Conservation (phyloP, 2,797 vertebrate species). For the Lerista edwardsae region DNA sequence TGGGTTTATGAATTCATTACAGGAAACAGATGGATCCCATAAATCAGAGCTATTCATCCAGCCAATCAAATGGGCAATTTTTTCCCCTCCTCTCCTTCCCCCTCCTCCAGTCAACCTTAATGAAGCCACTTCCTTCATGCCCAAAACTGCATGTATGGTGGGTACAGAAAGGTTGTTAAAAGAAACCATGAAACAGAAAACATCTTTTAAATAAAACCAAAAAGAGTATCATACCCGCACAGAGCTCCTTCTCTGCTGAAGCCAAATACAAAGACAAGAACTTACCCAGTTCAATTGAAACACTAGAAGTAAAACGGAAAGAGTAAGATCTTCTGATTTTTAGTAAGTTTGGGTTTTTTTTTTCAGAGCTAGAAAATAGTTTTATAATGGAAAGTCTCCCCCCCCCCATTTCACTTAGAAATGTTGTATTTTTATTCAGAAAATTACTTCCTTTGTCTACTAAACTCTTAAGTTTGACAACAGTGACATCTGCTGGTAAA, state of each 20-base stretch:
- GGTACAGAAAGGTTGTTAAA: constrained; percentile 12
- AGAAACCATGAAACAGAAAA: constrained; percentile 27
- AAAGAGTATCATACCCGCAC: background rate
- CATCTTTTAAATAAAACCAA: constrained; percentile 27
- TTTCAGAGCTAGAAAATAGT: constrained; percentile 27
- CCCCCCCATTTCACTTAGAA: constrained; percentile 53
- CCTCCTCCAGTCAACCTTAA: constrained; percentile 60
- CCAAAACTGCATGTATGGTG: constrained; percentile 22
- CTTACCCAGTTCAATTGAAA: constrained; percentile 51
- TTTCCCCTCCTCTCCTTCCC: constrained; percentile 40
- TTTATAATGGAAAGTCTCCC: constrained; percentile 25
- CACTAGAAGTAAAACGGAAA: background rate
- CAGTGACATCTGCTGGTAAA: constrained; percentile 77
- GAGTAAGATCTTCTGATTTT: background rate
- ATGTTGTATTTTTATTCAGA: constrained; percentile 66
- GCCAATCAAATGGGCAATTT: constrained; percentile 68
- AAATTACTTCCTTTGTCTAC: constrained; percentile 71
- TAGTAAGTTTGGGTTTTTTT: constrained; percentile 32
- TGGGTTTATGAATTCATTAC: constrained; percentile 79
- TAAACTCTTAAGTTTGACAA: constrained; percentile 60
- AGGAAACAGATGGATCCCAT: constrained; percentile 79
- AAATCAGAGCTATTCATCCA: constrained; percentile 76
- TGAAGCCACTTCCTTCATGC: constrained; percentile 68
- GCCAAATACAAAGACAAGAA: constrained; percentile 45
- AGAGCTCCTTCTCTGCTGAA: background rate